Evolutionary conservation across 2,797 vertebrate genomes (phyloP).

Genomic region (Notoglanidium macrostoma): DNA sequence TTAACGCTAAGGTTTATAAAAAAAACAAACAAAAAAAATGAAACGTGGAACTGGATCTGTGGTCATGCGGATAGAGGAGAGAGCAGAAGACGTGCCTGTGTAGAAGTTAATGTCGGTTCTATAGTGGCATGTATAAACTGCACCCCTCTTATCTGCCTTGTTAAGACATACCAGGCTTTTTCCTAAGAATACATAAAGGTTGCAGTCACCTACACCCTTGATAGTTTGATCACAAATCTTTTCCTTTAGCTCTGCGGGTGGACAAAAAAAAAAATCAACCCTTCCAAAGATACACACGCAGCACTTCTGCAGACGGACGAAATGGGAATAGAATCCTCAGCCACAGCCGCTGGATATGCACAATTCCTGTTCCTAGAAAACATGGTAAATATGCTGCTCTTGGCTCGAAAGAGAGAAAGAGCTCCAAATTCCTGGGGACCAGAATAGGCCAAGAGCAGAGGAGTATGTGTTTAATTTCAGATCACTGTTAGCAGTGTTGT

Average conservation of each 20-base stretch:
- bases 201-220: not conserved
- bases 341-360: constrained; percentile 54
- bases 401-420: constrained; percentile 53
- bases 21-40: not conserved
- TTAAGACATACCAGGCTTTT: not conserved
- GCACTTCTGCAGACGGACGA: constrained; percentile 45
- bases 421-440: constrained; percentile 68
- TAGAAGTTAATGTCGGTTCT: constrained; percentile 50
- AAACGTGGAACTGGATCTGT: not conserved
- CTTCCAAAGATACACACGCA: constrained; percentile 51
- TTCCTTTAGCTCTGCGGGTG: not conserved
- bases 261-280: not conserved
- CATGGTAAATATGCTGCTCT: constrained; percentile 71
- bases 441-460: constrained; percentile 60
- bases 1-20: not conserved
- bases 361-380: constrained; percentile 68
- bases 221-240: constrained; percentile 11
- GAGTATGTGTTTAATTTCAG: constrained; percentile 53
- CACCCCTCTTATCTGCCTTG: constrained; percentile 3
- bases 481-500: constrained; percentile 43
- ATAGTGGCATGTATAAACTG: constrained; percentile 44
- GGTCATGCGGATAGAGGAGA: not conserved
- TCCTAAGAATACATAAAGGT: not conserved
- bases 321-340: constrained; percentile 50
- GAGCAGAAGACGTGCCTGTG: constrained; percentile 54